Evolutionary conservation across 1,140 invertebrate genomes (phyloP), one percentile per base, ranked within the genome.

Genomic region (Heliconius hewitsoni): DNA sequence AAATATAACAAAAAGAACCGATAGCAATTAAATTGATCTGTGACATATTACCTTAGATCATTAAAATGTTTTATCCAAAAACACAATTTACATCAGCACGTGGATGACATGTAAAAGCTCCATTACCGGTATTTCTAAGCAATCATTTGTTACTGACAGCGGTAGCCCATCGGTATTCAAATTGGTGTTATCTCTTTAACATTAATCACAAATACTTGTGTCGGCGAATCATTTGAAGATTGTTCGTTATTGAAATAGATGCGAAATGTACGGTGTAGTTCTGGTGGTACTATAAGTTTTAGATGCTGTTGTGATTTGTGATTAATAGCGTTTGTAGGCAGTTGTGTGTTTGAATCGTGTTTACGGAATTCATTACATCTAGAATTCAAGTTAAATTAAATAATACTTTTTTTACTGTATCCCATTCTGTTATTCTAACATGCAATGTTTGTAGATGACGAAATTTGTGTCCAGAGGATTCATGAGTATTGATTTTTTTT

Each of bases 81-180:
- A 52, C 16, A 50, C 50, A 74, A 74, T 74, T 50, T 74, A 57
- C 5, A 27, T 46, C 71, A 30, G 71, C 75, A 42, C 42, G 75
- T 76, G 72, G 37, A 78, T 50, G 70, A 73, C 70, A 73, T 78
- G 73, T 71, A 77, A 83, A 77, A 74, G 76, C 72, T 80, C 75
- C 80, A 83, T 83, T 81, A 77, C 80, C 71, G 57, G 72, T 73
- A 19, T 78, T 70, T 34, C 78, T 30, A 23, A 78, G 73, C 76
- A 46, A 81, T 84, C 83, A 84, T 84, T 84, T 82, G 81, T 82
- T 77, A 82, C 79, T 82, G 83, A 80, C 83, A 81, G 71, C 82
- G 81, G 83, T 84, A 82, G 81, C 83, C 76, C 77, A 81, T 84
- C 72, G 78, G 77, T 75, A 84, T 84, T 82, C 79, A 81, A 84